Evolutionary conservation across 2,888 invertebrate genomes (phyloP), one percentile per base, ranked within the genome.

Genomic region (Agrotis exclamationis): DNA sequence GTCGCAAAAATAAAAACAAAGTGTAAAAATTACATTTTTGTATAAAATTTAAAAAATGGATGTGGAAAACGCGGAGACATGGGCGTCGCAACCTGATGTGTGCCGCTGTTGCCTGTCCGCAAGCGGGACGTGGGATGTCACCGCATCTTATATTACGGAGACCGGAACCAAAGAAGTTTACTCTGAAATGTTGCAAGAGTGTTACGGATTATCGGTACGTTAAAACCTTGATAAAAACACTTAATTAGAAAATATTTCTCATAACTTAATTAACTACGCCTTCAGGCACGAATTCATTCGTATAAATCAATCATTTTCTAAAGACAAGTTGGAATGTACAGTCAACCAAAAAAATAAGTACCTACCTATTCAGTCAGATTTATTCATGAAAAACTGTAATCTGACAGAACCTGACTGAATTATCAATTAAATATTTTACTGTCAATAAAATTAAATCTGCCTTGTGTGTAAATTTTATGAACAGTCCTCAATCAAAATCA

Each of bases 21-120:
- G n/a, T 39, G 24, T 4, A 20, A 20, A 33, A 65, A 78, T 3
- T 56, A 20, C 0, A 9, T 0, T 4, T 56, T 59, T 16, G 63
- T 58, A 13, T 73, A 59, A 83, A 80, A n/a, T n/a, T 70, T 70
- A 83, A 74, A 83, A 80, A 24, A 80, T 80, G 69, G 78, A 80
- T 60, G 3, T 51, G 3, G 76, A 66, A n/a, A 73, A 75, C 3
- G 3, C 56, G 11, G 64, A 76, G 24, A 74, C 75, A 13, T 82
- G 80, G 85, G 60, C 67, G 2, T 80, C 77, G 0, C 82, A 87
- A 70, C 87, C 90, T 5, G 87, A 91, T 69, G 88, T 92, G 0
- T 94, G 94, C 70, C 88, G 94, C 39, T 93, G 92, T 59, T 94
- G 94, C 67, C 77, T 94, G 20, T 85, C 90, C 2, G 79, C 89